These are phyloP conservation scores for Macropodus opercularis DNA, from an alignment of 2,797 vertebrate genomes.

Conservation along the genomic window DNA sequence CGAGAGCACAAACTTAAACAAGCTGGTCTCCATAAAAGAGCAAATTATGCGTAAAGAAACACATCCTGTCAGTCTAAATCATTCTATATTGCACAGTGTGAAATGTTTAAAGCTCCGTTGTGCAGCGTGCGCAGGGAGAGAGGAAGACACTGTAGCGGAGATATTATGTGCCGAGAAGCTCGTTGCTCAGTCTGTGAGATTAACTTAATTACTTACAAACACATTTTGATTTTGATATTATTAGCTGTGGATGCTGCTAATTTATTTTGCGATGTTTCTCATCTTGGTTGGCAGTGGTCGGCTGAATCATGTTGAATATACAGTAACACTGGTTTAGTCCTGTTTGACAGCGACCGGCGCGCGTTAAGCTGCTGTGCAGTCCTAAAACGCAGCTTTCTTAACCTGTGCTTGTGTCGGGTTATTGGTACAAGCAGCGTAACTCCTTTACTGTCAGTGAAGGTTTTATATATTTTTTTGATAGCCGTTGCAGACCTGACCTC, in stretches of 20 bases:
- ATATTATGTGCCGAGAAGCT: background rate
- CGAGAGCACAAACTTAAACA: too few species aligned
- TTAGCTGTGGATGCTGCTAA: background rate
- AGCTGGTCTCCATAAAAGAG: conserved; percentile 5
- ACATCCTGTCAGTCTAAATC: conserved; percentile 12
- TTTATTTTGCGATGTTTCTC: background rate
- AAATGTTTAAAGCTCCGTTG: conserved; percentile 8
- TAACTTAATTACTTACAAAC: background rate
- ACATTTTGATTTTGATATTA: background rate
- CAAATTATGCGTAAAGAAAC: conserved; percentile 7
- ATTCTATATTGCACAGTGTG: conserved; percentile 11
- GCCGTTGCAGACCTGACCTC: conserved; percentile 34
- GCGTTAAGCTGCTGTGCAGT: background rate
- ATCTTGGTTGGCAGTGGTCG: background rate
- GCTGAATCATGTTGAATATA: background rate
- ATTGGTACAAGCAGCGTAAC: background rate
- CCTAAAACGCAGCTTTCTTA: background rate
- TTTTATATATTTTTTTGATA: background rate
- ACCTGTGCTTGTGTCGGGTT: background rate
- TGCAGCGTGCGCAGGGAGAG: background rate
- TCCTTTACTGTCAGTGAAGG: background rate
- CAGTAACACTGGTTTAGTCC: background rate
- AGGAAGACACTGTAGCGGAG: background rate
- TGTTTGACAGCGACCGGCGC: background rate
- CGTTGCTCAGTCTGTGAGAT: background rate